Evolutionary conservation across 2,888 invertebrate genomes (phyloP).

Genomic region (Megalurothrips usitatus): DNA sequence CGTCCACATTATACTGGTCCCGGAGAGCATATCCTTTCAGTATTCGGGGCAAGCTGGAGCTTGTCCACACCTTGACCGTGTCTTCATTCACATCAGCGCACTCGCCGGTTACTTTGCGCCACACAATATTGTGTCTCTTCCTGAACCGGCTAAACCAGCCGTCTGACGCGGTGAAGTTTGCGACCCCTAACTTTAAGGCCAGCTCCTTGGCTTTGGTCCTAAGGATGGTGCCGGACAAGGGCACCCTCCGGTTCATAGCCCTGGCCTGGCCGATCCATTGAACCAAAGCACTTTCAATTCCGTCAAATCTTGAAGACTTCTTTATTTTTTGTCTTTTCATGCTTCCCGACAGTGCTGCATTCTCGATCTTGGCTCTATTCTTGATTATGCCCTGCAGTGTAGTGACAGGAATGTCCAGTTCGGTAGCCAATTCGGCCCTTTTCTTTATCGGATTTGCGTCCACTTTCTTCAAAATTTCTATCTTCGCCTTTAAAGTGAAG

Average conservation of each 20-base stretch:
- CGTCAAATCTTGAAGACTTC: not conserved
- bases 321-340: not conserved
- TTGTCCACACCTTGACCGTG: not conserved
- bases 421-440: no score
- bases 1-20: constrained; percentile 3
- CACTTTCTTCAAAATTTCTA: no score
- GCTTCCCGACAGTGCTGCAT: not conserved
- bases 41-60: not conserved
- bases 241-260: not conserved
- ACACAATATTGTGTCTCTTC: not conserved
- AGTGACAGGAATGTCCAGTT: no score
- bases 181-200: not conserved
- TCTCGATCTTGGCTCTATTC: no score
- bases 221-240: not conserved
- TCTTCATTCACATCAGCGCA: not conserved
- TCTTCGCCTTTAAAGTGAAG: no score
- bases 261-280: not conserved
- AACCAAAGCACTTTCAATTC: not conserved
- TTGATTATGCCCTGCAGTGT: no score
- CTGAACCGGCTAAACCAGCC: not conserved
- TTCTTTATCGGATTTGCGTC: no score
- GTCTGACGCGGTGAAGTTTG: not conserved
- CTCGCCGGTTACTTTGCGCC: not conserved
- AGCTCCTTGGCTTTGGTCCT: not conserved
- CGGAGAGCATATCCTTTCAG: not conserved